Base-by-base conservation (phyloP, 2,113 vertebrate species). In the Prunella fulvescens region DNA sequence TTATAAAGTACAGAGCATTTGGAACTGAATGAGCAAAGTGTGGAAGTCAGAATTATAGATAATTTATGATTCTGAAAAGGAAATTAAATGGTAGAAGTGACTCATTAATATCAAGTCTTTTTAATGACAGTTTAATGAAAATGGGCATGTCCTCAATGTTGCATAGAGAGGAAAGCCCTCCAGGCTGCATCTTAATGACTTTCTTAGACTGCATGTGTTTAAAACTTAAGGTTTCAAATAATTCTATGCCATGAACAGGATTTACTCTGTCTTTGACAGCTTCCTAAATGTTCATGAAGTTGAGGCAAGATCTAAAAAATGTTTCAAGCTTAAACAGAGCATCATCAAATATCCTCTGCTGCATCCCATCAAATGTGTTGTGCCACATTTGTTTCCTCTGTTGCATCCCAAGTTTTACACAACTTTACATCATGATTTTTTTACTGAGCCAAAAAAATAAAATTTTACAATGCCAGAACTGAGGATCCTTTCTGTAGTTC, bases 11-110 rank as follows among this genome's bases (percentile, higher is more conserved):
- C 31, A 81, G 40, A 85, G 60, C 45, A n/a, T 47, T 66, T 35
- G 20, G 67, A 91, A 84, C 18, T 3, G 31, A 94, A 74, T 19
- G 31, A 92, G n/a, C 28, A 44, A 84, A 94, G 22, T 19, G 7
- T 33, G 78, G 47, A 86, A 67, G 14, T 67, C 61, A 64, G 33
- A 80, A 74, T 2, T 31, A 31, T 33, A 85, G 57, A 65, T 67
- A 64, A 92, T 40, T 74, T 81, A 88, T 78, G 60, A 62, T 58
- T 81, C 47, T 78, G 69, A 81, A 51, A 81, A 67, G 51, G 51
- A 89, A 95, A 95, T 86, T 91, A 91, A 83, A 72, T 91, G 31
- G 82, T 47, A 81, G 58, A 86, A 93, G n/a, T 44, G 42, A 51
- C 44, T 65, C 53, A 37, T 92, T 91, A 93, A 79, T 95, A 96